phyloP scores from a whole-genome alignment of 1,140 invertebrate species.

The Maconellicoccus hirsutus region DNA sequence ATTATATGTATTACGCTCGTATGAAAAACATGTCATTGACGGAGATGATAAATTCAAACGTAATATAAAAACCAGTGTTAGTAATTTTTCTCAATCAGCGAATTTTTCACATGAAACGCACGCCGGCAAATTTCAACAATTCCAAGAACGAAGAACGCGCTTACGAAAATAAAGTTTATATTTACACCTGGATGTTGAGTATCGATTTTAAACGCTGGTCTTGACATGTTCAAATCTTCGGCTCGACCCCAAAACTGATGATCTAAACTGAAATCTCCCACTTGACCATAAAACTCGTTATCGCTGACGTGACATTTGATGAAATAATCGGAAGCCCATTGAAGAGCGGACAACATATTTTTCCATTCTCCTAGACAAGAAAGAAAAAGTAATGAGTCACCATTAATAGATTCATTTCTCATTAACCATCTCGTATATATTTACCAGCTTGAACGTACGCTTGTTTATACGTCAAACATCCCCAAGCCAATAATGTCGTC shows the following conservation, averaged over 20 bases:
- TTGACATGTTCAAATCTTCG: constrained; percentile 46
- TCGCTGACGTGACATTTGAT: constrained; percentile 45
- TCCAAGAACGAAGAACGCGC: no score
- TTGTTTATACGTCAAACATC: constrained; percentile 42
- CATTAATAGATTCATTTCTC: no score
- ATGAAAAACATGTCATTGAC: no score
- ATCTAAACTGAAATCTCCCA: constrained; percentile 43
- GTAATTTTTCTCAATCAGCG: neutral
- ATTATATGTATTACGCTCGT: neutral
- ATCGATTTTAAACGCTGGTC: constrained; percentile 49
- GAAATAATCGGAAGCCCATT: constrained; percentile 51
- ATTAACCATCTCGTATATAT: no score
- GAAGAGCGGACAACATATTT: constrained; percentile 39
- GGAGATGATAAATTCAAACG: no score
- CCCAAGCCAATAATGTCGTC: constrained; percentile 47
- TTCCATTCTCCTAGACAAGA: constrained; percentile 35
- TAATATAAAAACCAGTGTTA: no score
- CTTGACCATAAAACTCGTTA: constrained; percentile 46
- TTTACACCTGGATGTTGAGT: constrained; percentile 39
- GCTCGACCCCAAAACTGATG: constrained; percentile 47
- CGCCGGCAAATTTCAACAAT: no score
- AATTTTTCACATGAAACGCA: neutral
- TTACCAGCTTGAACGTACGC: constrained; percentile 40
- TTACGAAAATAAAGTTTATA: neutral
- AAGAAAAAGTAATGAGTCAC: neutral